Evolutionary conservation across 1,140 invertebrate species (phyloP), one percentile per base, ranked within the genome.

Genomic region (Microplitis demolitor): DNA sequence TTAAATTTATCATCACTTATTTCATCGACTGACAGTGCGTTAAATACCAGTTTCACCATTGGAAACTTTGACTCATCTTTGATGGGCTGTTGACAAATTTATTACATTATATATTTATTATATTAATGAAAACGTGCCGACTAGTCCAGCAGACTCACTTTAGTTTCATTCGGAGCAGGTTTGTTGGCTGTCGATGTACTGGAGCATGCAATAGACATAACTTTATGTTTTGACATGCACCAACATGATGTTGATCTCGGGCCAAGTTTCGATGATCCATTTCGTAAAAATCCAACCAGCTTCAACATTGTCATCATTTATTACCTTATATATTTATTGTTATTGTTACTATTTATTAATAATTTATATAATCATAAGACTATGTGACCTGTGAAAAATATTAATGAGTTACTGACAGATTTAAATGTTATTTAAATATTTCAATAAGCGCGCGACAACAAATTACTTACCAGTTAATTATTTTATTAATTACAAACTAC

Each of bases 21-120:
- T 66, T 82, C 77, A 73, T 84, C 83, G 69, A 83, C 66, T 56
- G 83, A 85, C 60, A 74, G 31, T 2, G n/a, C 9, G 24, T 72
- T 35, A 24, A 74, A 68, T 14, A 39, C 60, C 31, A 58, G n/a
- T 33, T 74, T 35, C 9, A 69, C 37, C 61, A 71, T 50, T 51
- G 60, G 9, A 51, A 61, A 68, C 11, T 61, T 60, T 13, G 62
- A 67, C 31, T 69, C 9, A n/a, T 37, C 37, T 64, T 68, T 35
- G 3, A 31, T 31, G 13, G 16, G 16, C 14, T 69, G 11, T 67
- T 33, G 37, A 51, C 31, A 16, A 64, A 14, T n/a, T 35, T 13
- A 67, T n/a, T 14, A 58, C 33, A 61, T 45, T 45, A 33, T 61
- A 53, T 33, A 61, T 62, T 9, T 34, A 45, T 33, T 34, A 16